phyloP scores from a whole-genome alignment of 2,113 vertebrate species.

The Axis porcinus region DNA sequence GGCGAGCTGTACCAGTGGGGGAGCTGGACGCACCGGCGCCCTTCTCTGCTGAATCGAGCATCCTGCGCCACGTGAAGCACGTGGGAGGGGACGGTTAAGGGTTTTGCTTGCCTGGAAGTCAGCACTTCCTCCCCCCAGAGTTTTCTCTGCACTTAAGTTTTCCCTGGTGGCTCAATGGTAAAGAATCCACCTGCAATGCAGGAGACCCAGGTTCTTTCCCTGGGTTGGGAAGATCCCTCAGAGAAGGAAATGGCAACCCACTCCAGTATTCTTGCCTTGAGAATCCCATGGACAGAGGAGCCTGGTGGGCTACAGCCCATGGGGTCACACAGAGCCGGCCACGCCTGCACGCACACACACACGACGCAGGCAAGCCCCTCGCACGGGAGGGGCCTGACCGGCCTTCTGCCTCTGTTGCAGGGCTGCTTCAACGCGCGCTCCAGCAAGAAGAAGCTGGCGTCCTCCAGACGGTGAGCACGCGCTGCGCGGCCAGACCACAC shows the following conservation, averaged over 20 bases:
- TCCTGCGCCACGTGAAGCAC: too few species aligned
- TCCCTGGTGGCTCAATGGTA: neutral
- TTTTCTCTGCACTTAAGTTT: neutral
- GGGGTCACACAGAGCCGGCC: neutral
- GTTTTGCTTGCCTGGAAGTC: neutral
- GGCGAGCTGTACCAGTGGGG: fast-evolving
- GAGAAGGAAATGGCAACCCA: neutral
- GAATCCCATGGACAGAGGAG: neutral
- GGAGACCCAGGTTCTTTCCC: neutral
- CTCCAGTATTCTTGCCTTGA: neutral
- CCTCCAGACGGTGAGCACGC: constrained; percentile 81
- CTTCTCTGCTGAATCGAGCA: neutral
- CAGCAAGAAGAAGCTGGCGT: constrained; percentile 86
- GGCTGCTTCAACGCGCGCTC: constrained; percentile 88
- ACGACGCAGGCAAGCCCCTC: fast-evolving
- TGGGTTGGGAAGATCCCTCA: neutral
- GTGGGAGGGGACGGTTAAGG: neutral
- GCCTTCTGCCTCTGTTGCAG: constrained; percentile 75
- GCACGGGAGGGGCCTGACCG: neutral
- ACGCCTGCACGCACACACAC: too few species aligned
- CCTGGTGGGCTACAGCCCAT: neutral
- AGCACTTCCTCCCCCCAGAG: neutral
- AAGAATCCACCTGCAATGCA: neutral
- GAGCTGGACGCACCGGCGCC: too few species aligned
- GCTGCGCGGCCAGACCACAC: constrained; percentile 62